Conservation (phyloP, 2,113 vertebrate genomes). For the Chlorocebus sabaeus region DNA sequence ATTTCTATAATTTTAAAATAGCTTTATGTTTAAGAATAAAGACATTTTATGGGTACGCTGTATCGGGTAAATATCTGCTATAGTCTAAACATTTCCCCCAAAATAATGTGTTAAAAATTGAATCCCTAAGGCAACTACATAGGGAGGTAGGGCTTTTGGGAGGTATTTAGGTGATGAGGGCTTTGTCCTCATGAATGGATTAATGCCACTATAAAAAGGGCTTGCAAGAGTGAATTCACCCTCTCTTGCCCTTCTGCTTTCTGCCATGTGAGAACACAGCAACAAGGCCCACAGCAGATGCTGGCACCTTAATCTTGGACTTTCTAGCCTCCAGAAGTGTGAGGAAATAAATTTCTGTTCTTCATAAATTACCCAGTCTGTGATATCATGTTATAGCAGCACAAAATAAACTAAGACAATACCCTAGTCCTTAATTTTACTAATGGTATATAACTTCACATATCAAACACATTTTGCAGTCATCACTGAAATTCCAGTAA, state of each 20-base stretch:
- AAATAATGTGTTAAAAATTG: background rate
- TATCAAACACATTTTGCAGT: background rate
- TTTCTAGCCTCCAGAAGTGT: background rate
- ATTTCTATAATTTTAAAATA: constrained; percentile 22
- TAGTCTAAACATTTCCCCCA: background rate
- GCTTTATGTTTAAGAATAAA: background rate
- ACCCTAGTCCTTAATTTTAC: background rate
- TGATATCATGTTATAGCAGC: background rate
- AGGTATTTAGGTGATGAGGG: background rate
- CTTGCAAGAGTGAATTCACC: background rate
- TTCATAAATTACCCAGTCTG: background rate
- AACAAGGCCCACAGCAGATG: background rate
- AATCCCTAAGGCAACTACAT: background rate
- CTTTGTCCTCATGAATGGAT: background rate
- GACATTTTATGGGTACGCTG: background rate
- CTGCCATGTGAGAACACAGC: background rate
- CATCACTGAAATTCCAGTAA: background rate
- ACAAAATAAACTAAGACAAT: background rate
- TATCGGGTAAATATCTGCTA: background rate
- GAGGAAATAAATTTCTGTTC: background rate
- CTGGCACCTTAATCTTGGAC: background rate
- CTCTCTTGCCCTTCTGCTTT: background rate
- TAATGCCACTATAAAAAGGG: background rate
- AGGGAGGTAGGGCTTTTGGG: background rate
- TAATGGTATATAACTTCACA: background rate